Base-by-base conservation (phyloP, 2,888 invertebrate species). In the Dicroscelio sp. region DNA sequence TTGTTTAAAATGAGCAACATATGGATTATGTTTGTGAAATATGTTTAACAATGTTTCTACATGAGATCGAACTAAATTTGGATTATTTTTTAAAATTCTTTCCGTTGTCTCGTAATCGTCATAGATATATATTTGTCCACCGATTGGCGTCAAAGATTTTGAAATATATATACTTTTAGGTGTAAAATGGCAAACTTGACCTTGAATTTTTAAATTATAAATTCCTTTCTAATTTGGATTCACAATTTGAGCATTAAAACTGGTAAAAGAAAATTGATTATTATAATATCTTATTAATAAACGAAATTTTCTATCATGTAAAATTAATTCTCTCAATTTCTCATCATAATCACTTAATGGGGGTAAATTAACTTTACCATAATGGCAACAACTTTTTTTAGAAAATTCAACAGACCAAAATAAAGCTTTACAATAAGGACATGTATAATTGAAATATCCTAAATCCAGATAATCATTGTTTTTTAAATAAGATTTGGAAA, bases 121-220 rank as follows among this genome's bases (percentile, higher is more conserved):
- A n/a, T 75, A 58, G 4, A 75, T 58, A 35, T 75, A 75, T 10
- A 75, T 33, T 58, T 75, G 75, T 48, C 73, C 73, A n/a, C 73
- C 73, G 5, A 31, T 4, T 2, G 30, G 30, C 12, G 17, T 20
- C 1, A 31, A 17, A 17, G 20, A 52, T 52, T 73, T 6, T 30
- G 20, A 31, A 33, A n/a, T 65, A 31, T 55, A 48, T 31, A 73
- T 48, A 73, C 52, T 52, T 14, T 52, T 73, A 20, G 55, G 48
- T n/a, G 27, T 52, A 33, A 23, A 55, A 23, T 75, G 58, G 58
- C 14, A 75, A 33, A 75, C 58, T 33, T 75, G 55, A 23, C 55
- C 75, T 75, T 75, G 75, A 75, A 75, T 58, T 75, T 55, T 75
- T 31, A 75, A 35, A 75, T 75, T 75, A 75, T 75, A 58, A 58